Base-by-base conservation (phyloP, 2,797 vertebrate species). In the Lates japonicus region DNA sequence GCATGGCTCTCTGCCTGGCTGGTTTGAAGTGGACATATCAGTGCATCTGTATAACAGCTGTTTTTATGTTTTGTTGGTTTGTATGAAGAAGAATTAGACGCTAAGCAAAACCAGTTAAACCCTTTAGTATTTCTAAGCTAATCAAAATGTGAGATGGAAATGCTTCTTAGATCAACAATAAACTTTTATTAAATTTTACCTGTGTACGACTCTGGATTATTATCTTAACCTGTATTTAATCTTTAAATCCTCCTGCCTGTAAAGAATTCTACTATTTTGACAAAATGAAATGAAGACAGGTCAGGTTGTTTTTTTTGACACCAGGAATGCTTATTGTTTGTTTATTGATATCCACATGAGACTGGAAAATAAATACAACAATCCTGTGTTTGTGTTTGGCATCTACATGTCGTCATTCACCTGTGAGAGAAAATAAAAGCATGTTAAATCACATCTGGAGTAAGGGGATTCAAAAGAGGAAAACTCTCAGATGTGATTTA, bases 141-240 rank as follows among this genome's bases (percentile, higher is more conserved):
- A 76, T 68, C 74, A 79, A n/a, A 79, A 17, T 11, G 20, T 10
- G 19, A 33, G n/a, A 71, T 78, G 68, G 13, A 80, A 83, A 63
- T 16, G 79, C 83, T 82, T 76, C 55, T 71, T 71, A 37, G 70
- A 76, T 76, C 51, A 63, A 69, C 65, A 90, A 88, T 88, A 88
- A 91, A 88, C 44, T 78, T 82, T 70, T 78, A 81, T 54, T 11
- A 5, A 33, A 73, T 82, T 71, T 73, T 20, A 54, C 35, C 0
- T 0, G 39, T 20, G 46, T 71, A 0, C 1, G 60, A 2, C 7
- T 58, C n/a, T 74, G 25, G 9, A 63, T 78, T 82, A 57, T 74
- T 82, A 29, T 29, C 25, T 46, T 4, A 37, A 60, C 17, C 22
- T 29, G 4, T 14, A 4, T 52, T n/a, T 25, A 4, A n/a, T 4